Percentiles rank a stretch among this genome's conserved stretches.
Conservation (phyloP, 2,113 vertebrate genomes). For the Atractosteus spatula region DNA sequence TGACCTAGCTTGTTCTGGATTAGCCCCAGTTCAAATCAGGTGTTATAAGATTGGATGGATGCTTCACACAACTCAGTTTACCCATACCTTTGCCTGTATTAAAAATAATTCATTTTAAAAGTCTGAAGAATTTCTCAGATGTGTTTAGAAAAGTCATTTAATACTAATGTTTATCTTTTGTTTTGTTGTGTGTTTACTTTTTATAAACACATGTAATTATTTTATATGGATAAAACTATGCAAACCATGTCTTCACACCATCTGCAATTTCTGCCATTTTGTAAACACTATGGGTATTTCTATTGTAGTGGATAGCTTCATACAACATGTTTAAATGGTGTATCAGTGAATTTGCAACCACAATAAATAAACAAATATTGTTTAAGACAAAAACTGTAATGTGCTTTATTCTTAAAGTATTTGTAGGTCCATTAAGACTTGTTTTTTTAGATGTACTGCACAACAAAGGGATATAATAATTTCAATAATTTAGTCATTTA, state of each 20-base stretch:
- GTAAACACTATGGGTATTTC: conserved; percentile 71
- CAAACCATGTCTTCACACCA: conserved; percentile 59
- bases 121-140: conserved; percentile 9
- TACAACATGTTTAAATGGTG: conserved; percentile 75
- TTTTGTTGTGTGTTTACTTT: conserved; percentile 55
- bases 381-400: neutral
- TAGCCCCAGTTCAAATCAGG: neutral
- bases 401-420: conserved; percentile 33
- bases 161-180: conserved; percentile 23
- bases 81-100: neutral
- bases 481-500: neutral
- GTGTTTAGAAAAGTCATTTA: conserved; percentile 19
- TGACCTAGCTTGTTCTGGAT: neutral
- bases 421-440: neutral
- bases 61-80: neutral
- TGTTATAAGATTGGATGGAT: neutral
- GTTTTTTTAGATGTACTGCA: neutral
- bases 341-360: conserved; percentile 82
- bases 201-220: conserved; percentile 63
- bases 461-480: conserved; percentile 5
- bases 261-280: conserved; percentile 66
- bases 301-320: conserved; percentile 68
- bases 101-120: conserved; percentile 5
- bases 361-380: conserved; percentile 88
- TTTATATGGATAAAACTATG: conserved; percentile 63